Evolutionary conservation across 2,113 vertebrate genomes (phyloP), one percentile per base, ranked within the genome.

Genomic region (Entomyzon cyanotis): DNA sequence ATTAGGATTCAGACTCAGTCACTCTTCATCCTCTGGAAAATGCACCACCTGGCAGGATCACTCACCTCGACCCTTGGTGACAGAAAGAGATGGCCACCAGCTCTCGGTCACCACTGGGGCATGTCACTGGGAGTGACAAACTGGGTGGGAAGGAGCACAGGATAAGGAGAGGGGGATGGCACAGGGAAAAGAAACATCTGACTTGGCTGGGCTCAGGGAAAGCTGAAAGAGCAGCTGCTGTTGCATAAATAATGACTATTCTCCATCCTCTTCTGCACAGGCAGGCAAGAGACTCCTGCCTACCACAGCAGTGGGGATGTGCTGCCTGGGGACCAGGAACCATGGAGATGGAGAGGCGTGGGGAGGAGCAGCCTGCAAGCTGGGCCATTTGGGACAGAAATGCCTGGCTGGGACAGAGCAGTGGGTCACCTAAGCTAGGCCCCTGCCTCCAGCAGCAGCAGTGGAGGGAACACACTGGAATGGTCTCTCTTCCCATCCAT

Each of bases 201-300:
- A 67, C 59, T 44, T 53, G 28, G n/a, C n/a, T 27, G 60, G 42
- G 53, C 71, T 42, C 16, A 35, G 56, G 64, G 74, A 27, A 87
- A 69, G 46, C 11, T 37, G 63, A 33, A 59, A 79, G 69, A 79
- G 46, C 68, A 84, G 77, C n/a, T 59, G 41, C 50, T 0, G 6
- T 11, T 1, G 1, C 2, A 0, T 8, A 39, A 64, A 0, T 7
- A 53, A 76, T 59, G 42, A 19, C 37, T 3, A 0, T 16, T 63
- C 24, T 62, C 67, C 33, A 41, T 17, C n/a, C 50, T 69, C 41
- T 41, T 33, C 62, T 41, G 63, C 17, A n/a, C 15, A 28, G 52
- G 37, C 1, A 7, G 19, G 22, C 0, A 3, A 46, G 82, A 79
- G 33, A 5, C 37, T 52, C 56, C 55, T 46, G 42, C 56, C 52